Evolutionary conservation across 2,797 vertebrate species (phyloP), one percentile per base, ranked within the genome.

Genomic region (Poecilia velifera): DNA sequence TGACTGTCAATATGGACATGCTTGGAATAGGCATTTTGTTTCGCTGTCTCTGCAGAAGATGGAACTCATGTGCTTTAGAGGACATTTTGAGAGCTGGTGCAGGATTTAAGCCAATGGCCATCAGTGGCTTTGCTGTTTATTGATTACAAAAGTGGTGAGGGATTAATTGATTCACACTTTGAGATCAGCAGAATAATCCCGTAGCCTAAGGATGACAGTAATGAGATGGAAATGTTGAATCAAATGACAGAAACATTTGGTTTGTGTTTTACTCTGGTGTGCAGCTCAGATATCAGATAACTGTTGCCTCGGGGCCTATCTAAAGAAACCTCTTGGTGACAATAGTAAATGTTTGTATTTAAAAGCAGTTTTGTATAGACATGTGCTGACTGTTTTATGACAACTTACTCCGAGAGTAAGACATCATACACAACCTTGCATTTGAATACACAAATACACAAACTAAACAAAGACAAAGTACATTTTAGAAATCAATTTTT

Each of bases 81-180:
- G 89, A 88, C 88, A 87, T 94, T 92, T 92, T 91, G 87, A 92
- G 89, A 93, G 92, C 70, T 76, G 84, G 72, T 82, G 81, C 83
- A 73, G 81, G 84, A 90, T 82, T 86, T 88, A 89, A 88, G 85
- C 45, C 41, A 87, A 84, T 83, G 85, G 83, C 82, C 78, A 88
- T 89, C 87, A 59, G 90, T 89, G 91, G 92, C 93, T 94, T 92
- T 92, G 90, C 87, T 94, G 92, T 94, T 92, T 93, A 96, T 96
- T 87, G 94, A 96, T 94, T 91, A 86, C 64, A 90, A 91, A 94
- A 94, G 89, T 87, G 86, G 84, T 86, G 89, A 95, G 91, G 93
- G 93, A 91, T 94, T 95, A 94, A 96, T 95, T 96, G 93, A 96
- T 95, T 95, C 91, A 91, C 93, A 95, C 86, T 93, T 91, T 82